Base-by-base conservation (phyloP, 2,888 invertebrate species). In the Aporophyla lueneburgensis region DNA sequence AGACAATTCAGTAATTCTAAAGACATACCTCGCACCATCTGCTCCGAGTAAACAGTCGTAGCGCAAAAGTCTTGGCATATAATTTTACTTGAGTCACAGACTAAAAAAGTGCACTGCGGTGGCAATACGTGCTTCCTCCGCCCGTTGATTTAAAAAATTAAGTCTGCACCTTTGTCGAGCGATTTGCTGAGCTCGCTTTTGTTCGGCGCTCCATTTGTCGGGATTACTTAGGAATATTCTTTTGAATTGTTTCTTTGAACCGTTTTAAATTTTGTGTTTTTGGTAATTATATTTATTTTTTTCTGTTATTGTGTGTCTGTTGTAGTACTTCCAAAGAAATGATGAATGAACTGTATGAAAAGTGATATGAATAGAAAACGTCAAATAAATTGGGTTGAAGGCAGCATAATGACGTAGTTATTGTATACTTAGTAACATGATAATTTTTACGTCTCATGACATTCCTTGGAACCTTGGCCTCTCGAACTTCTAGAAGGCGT, bases 71-170 rank as follows among this genome's bases (percentile, higher is more conserved):
- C 78, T 84, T 72, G 59, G 66, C 74, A 72, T 77, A 82, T 84
- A 84, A 87, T 86, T 86, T 85, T 72, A 77, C 82, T 82, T 74
- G 75, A 75, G 69, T 70, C 78, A 67, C 68, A 70, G 70, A 76
- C 46, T 71, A 85, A 84, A 82, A 87, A 82, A 87, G 66, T 84
- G 77, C 80, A 78, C 68, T 74, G 80, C 51, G 56, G 72, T 70
- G 53, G 81, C 76, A 77, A 67, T 81, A 87, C 81, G 88, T 83
- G 86, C 85, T 85, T 72, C 71, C 68, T 69, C 74, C 46, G 56
- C 27, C 61, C 70, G 88, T 86, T 87, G 80, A 83, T 87, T 87
- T 84, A 81, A 86, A 86, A 87, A 86, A 86, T 87, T 84, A 87
- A 84, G 78, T 78, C 84, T 76, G 73, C 72, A 84, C 84, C 82